Percentiles rank a stretch among this genome's conserved stretches.
These are phyloP conservation scores for Pseudomyrmex dendroicus DNA, from an alignment of 1,140 invertebrate species.

Conservation along the genomic window DNA sequence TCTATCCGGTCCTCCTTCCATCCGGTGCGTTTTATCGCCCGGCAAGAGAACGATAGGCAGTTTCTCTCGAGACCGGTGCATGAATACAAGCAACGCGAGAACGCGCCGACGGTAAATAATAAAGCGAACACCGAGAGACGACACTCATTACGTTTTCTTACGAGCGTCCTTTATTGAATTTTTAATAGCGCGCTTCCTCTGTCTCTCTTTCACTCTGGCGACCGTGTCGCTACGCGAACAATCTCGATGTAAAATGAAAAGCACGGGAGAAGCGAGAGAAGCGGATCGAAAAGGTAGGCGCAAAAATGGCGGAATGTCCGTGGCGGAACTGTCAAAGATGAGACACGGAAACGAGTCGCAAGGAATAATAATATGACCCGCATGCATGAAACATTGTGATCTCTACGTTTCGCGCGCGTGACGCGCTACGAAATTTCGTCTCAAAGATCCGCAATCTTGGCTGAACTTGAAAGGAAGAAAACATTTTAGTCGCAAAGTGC, in stretches of 20 bases:
- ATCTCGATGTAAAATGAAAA: conserved; percentile 24
- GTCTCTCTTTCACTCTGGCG: no score
- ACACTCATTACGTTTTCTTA: conserved; percentile 48
- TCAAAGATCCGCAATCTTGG: conserved; percentile 6
- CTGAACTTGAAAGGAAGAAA: background rate
- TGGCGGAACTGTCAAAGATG: conserved; percentile 8
- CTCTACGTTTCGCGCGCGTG: conserved; percentile 19
- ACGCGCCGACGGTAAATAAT: background rate
- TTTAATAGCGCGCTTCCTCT: conserved; percentile 44
- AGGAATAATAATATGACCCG: background rate
- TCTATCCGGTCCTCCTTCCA: background rate
- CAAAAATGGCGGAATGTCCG: background rate
- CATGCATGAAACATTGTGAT: conserved; percentile 26
- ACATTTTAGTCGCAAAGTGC: background rate
- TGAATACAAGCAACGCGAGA: conserved; percentile 22
- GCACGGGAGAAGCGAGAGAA: background rate
- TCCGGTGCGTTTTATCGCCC: conserved; percentile 23
- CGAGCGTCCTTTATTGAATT: conserved; percentile 50
- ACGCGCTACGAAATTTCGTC: background rate
- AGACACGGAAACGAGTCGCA: background rate
- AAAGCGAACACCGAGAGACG: conserved; percentile 15
- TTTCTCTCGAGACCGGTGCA: background rate
- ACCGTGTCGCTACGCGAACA: conserved; percentile 26
- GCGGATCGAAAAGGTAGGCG: background rate
- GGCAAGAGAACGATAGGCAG: background rate